These are phyloP conservation scores for Boleophthalmus pectinirostris DNA, from an alignment of 2,113 vertebrate genomes.

Conservation along the genomic window DNA sequence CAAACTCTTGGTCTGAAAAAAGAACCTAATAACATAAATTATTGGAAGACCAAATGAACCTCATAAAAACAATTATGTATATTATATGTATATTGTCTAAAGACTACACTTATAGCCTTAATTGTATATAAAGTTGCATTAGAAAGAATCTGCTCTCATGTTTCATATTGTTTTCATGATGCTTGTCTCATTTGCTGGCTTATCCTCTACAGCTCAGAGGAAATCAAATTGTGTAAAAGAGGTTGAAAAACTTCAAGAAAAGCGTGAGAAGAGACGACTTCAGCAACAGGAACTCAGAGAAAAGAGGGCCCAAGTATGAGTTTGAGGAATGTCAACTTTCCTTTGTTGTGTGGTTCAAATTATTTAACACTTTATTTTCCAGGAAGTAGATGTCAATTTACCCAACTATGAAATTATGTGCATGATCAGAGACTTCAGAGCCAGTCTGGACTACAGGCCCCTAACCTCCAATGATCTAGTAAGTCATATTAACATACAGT, in stretches of 20 bases:
- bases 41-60: no score
- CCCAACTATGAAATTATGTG: slow-evolving; percentile 99
- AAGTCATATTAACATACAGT: slow-evolving; percentile 64
- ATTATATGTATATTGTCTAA: no score
- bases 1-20: no score
- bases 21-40: no score
- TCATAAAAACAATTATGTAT: no score
- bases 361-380: slow-evolving; percentile 13
- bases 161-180: not conserved
- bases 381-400: slow-evolving; percentile 93
- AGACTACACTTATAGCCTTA: no score
- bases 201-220: slow-evolving; percentile 81
- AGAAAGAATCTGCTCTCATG: not conserved
- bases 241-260: slow-evolving; percentile 97
- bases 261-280: slow-evolving; percentile 90
- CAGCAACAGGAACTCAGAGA: slow-evolving; percentile 97
- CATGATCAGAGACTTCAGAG: slow-evolving; percentile 98
- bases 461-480: slow-evolving; percentile 91
- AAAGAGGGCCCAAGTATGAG: slow-evolving; percentile 90
- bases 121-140: no score
- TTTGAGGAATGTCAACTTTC: not conserved
- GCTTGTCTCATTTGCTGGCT: not conserved
- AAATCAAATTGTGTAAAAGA: slow-evolving; percentile 99
- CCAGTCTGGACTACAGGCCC: slow-evolving; percentile 95
- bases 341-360: not conserved